Conservation (phyloP, 37 sponge, comb jelly and placozoan species). For the Mnemiopsis leidyi region DNA sequence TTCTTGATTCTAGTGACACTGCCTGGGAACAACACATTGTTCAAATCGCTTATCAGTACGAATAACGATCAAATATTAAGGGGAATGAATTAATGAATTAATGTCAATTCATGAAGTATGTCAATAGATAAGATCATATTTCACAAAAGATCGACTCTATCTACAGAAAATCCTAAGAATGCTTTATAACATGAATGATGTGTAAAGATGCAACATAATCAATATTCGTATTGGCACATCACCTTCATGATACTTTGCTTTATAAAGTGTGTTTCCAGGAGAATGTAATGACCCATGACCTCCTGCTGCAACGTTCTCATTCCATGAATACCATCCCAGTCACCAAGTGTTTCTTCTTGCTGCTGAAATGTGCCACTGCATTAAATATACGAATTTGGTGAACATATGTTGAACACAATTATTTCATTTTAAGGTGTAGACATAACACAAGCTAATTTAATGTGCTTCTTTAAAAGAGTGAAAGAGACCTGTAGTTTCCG, state of each 20-base stretch:
- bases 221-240: too few species aligned
- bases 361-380: background rate
- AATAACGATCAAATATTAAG: too few species aligned
- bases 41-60: too few species aligned
- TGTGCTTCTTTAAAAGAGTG: too few species aligned
- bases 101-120: too few species aligned
- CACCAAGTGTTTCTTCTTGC: background rate
- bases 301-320: slow-evolving; percentile 10
- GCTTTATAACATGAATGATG: too few species aligned
- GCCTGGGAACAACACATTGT: slow-evolving; percentile 9
- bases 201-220: too few species aligned
- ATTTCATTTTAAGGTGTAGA: background rate
- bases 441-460: background rate
- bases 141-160: too few species aligned
- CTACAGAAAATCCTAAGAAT: too few species aligned
- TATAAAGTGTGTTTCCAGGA: slow-evolving; percentile 52
- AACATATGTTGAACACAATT: background rate
- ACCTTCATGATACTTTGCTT: slow-evolving; percentile 42
- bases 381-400: too few species aligned
- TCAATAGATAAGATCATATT: background rate
- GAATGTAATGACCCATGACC: slow-evolving; percentile 47
- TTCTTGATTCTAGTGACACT: background rate
- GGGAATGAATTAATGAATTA: too few species aligned
- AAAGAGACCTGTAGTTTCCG: slow-evolving; percentile 11
- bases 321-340: slow-evolving; percentile 20